Conservation (phyloP, 30 jellyfish, hydroid and myxozoan species). For the Aurelia aurita region DNA sequence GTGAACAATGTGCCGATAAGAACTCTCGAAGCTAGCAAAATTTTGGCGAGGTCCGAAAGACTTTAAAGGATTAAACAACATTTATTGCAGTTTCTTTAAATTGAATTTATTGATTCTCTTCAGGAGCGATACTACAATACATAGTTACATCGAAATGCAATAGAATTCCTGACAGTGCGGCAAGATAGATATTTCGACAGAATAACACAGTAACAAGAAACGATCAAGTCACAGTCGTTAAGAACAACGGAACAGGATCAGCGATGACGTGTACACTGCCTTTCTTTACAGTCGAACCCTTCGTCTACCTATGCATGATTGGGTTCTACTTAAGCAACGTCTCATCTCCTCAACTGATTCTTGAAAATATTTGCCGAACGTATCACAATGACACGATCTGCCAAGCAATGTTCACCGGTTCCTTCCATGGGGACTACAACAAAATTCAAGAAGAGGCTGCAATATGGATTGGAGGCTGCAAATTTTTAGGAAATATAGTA, state of each 20-base stretch:
- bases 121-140: too few species aligned
- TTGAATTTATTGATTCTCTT: too few species aligned
- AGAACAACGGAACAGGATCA: not conserved
- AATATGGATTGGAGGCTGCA: constrained; percentile 23
- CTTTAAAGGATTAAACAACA: too few species aligned
- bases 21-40: too few species aligned
- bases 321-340: constrained; percentile 33
- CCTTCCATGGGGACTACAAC: not conserved
- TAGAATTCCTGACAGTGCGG: too few species aligned
- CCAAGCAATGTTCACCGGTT: constrained; percentile 32
- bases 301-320: constrained; percentile 33
- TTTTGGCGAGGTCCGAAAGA: too few species aligned
- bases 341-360: constrained; percentile 34
- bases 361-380: constrained; percentile 27
- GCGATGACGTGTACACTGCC: not conserved
- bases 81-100: too few species aligned
- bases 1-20: too few species aligned
- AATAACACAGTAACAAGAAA: too few species aligned
- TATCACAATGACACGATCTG: constrained; percentile 14
- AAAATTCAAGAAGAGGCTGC: constrained; percentile 30
- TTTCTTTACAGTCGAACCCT: constrained; percentile 38
- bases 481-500: not conserved
- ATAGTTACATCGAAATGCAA: too few species aligned
- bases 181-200: too few species aligned
- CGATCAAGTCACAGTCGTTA: too few species aligned